Evolutionary conservation across 2,888 invertebrate species (phyloP).

Genomic region (Chaetoderma sp.): DNA sequence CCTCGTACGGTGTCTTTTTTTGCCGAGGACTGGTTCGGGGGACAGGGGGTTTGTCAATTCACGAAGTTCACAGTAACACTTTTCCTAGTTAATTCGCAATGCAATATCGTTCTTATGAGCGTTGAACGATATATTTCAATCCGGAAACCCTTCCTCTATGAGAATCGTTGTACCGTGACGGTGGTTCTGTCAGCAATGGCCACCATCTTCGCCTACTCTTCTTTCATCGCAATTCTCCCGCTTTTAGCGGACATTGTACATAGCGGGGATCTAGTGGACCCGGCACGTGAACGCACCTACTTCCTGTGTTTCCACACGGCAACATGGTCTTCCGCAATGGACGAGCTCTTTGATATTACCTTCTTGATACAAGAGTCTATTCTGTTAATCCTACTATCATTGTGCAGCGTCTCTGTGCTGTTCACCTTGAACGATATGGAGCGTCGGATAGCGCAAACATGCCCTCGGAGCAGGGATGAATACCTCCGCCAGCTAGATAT

Average conservation of each 20-base stretch:
- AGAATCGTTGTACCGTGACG: conserved; percentile 26
- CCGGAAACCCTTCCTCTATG: conserved; percentile 38
- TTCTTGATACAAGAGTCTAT: conserved; percentile 31
- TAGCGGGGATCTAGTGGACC: too few species aligned
- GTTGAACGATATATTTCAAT: conserved; percentile 36
- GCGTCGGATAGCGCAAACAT: conserved; percentile 23
- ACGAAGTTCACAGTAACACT: too few species aligned
- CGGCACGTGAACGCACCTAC: conserved; percentile 5
- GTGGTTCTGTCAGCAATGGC: conserved; percentile 16
- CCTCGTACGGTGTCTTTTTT: too few species aligned
- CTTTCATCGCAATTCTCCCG: conserved; percentile 18
- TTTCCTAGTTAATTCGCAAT: too few species aligned
- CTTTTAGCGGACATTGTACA: conserved; percentile 18
- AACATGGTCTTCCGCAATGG: too few species aligned
- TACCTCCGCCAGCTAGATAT: conserved; percentile 23
- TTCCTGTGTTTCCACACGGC: conserved; percentile 23
- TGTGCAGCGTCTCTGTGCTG: conserved; percentile 36
- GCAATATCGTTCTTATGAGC: conserved; percentile 37
- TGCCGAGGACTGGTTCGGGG: too few species aligned
- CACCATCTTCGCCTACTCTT: conserved; percentile 18
- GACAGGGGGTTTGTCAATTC: too few species aligned
- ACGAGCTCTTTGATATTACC: too few species aligned
- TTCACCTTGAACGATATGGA: conserved; percentile 34
- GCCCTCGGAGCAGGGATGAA: conserved; percentile 21
- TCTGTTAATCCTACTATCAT: conserved; percentile 25